phyloP scores from a whole-genome alignment of 2,888 invertebrate species.

The Drosophila trichaetosa region DNA sequence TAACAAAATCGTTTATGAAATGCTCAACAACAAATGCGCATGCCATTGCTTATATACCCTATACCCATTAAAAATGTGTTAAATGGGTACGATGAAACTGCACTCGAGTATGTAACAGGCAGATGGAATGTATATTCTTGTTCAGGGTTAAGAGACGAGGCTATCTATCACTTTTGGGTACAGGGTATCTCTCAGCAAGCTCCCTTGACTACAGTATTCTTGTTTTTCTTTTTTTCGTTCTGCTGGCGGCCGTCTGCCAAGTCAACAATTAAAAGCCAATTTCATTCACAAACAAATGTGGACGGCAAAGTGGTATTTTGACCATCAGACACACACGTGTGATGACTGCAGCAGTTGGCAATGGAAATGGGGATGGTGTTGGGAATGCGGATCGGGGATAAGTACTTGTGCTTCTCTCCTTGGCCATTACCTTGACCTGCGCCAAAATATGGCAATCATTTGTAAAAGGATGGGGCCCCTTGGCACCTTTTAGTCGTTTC shows the following conservation, averaged over 20 bases:
- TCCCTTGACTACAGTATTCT: background rate
- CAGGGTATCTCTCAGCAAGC: background rate
- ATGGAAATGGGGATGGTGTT: background rate
- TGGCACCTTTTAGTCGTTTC: background rate
- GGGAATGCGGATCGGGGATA: conserved; percentile 8
- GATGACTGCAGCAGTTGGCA: conserved; percentile 21
- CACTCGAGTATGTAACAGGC: background rate
- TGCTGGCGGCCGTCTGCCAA: conserved; percentile 48
- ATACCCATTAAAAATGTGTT: background rate
- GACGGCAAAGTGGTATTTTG: conserved; percentile 21
- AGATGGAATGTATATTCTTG: background rate
- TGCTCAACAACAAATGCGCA: conserved; percentile 54
- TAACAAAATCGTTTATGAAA: conserved; percentile 38
- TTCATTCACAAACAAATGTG: conserved; percentile 68
- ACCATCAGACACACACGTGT: conserved; percentile 49
- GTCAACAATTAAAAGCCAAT: conserved; percentile 72
- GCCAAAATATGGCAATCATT: conserved; percentile 31
- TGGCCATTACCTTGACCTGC: conserved; percentile 38
- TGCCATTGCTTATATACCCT: conserved; percentile 38
- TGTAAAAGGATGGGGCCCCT: background rate
- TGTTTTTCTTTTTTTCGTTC: conserved; percentile 40
- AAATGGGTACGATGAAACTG: background rate
- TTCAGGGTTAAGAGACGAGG: background rate
- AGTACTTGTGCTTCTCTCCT: conserved; percentile 4
- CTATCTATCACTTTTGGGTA: background rate